Conservation (phyloP, 2,113 vertebrate species). For the Nothoprocta perdicaria region DNA sequence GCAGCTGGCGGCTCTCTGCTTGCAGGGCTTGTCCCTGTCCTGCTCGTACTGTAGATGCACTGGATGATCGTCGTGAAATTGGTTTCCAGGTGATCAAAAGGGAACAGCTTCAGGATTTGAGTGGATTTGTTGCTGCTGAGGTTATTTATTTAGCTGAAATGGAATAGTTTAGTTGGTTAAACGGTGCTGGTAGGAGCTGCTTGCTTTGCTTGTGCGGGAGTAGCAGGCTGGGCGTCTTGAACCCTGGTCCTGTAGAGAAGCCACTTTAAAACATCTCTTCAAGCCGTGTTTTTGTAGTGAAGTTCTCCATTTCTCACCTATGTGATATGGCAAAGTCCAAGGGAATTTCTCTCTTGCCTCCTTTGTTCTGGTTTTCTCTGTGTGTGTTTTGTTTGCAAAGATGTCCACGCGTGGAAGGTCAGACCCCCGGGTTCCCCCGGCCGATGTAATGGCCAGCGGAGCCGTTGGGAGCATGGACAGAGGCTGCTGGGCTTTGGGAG, state of each 20-base stretch:
- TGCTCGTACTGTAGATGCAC: fast-evolving
- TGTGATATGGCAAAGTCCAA: background rate
- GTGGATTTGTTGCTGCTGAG: background rate
- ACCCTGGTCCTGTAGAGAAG: background rate
- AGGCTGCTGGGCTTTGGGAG: background rate
- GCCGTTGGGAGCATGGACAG: background rate
- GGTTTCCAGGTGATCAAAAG: background rate
- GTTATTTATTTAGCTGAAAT: background rate
- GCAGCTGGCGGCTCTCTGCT: background rate
- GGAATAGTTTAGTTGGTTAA: background rate
- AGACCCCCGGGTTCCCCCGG: too few species aligned
- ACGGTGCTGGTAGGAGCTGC: too few species aligned
- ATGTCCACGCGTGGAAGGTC: slow-evolving; percentile 28
- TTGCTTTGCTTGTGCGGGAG: background rate
- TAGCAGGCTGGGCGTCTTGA: background rate
- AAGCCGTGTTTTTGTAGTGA: background rate
- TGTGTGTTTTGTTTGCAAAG: too few species aligned
- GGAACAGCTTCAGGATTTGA: background rate
- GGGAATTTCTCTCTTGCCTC: too few species aligned
- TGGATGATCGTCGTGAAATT: background rate
- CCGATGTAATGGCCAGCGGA: fast-evolving
- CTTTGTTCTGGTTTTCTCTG: background rate
- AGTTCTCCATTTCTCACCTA: background rate
- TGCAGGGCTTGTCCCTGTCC: background rate
- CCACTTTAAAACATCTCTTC: background rate